Evolutionary conservation across 1,140 invertebrate genomes (phyloP).

Genomic region (Drosophila pachea): DNA sequence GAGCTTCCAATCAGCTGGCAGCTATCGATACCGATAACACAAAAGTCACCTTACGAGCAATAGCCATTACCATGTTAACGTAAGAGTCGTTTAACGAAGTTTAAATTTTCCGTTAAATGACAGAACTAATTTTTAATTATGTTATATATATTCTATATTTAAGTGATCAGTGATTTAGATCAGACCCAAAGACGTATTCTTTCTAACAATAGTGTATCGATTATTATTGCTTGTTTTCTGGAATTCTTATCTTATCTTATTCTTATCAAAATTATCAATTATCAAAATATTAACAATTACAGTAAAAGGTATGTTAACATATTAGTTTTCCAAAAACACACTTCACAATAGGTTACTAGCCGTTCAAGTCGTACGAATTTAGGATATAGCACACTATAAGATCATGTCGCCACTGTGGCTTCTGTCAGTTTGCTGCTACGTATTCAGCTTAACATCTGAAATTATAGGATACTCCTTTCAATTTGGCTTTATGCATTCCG

Average conservation of each 20-base stretch:
- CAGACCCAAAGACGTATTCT: too few species aligned
- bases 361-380: not conserved
- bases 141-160: too few species aligned
- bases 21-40: constrained; percentile 9
- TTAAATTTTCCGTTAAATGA: not conserved
- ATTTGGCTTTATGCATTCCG: constrained; percentile 37
- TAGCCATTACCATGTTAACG: not conserved
- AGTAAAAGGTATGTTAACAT: not conserved
- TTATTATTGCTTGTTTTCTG: too few species aligned
- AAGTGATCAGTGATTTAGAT: too few species aligned
- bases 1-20: constrained; percentile 33
- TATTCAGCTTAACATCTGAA: not conserved
- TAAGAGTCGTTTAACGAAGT: not conserved
- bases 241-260: too few species aligned
- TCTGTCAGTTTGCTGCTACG: constrained; percentile 18
- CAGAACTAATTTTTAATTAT: not conserved
- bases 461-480: constrained; percentile 39
- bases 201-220: too few species aligned
- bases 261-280: not conserved
- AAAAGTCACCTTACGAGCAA: not conserved
- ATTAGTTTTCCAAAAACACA: too few species aligned
- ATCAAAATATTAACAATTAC: not conserved
- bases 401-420: constrained; percentile 23
- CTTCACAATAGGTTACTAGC: too few species aligned
- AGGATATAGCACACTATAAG: not conserved